phyloP scores from a whole-genome alignment of 2,113 vertebrate species.

The Rhadina sibilatrix region DNA sequence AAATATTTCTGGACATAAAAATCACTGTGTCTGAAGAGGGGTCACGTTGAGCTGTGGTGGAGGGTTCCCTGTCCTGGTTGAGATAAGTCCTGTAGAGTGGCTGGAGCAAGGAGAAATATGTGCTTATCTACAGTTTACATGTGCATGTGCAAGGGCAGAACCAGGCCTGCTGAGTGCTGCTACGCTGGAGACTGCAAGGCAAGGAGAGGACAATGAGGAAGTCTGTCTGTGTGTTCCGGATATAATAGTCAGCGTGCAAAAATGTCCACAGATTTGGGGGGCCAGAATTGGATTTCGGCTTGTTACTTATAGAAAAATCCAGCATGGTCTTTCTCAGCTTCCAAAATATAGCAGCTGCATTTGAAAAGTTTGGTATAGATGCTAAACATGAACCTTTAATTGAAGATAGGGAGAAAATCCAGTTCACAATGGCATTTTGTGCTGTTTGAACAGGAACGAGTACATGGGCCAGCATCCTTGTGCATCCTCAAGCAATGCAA shows the following conservation, averaged over 20 bases:
- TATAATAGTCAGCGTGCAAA: not conserved
- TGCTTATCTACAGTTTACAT: not conserved
- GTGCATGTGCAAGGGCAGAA: slow-evolving; percentile 36
- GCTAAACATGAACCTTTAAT: not conserved
- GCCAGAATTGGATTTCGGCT: not conserved
- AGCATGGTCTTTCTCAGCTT: not conserved
- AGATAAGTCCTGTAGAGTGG: slow-evolving; percentile 21
- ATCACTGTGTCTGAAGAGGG: slow-evolving; percentile 21
- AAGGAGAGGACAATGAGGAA: not conserved
- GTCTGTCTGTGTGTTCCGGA: not conserved
- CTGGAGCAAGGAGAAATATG: not conserved
- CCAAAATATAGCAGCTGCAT: not conserved
- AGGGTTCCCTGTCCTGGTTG: not conserved
- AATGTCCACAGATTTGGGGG: not conserved
- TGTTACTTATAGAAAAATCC: not conserved
- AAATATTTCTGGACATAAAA: slow-evolving; percentile 65
- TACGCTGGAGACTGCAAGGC: not conserved
- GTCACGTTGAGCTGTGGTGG: not conserved
- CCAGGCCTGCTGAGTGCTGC: slow-evolving; percentile 14
- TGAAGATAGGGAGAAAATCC: not conserved
- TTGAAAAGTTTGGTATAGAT: not conserved
- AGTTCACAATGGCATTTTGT: not conserved
- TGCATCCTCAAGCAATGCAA: not conserved
- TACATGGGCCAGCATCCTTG: not conserved
- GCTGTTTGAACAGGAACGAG: not conserved